A percentile compares a stretch with the other conserved stretches of the same genome.
Evolutionary conservation across 64 coral and sea anemone species (phyloP).

Genomic region (Pachyseris speciosa): DNA sequence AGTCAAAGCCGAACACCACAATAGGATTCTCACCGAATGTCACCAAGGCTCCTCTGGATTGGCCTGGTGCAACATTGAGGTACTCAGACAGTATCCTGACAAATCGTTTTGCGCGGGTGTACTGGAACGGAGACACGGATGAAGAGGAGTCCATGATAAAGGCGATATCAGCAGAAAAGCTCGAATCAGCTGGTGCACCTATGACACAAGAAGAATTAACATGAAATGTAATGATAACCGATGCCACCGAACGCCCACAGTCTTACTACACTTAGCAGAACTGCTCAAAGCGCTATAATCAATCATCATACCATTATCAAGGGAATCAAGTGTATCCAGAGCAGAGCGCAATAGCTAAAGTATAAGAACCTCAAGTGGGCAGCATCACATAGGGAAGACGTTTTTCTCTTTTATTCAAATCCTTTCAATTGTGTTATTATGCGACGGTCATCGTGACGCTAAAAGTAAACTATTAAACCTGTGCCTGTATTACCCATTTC

Average conservation of each 20-base stretch:
- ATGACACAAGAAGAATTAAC: neutral
- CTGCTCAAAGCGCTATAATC: too few relatives aligned
- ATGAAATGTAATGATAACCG: neutral
- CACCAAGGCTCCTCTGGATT: slow-evolving; percentile 65
- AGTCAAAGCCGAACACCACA: slow-evolving; percentile 42
- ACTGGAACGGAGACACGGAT: slow-evolving; percentile 43
- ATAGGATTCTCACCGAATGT: slow-evolving; percentile 60
- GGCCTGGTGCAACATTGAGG: slow-evolving; percentile 38
- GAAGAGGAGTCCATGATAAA: slow-evolving; percentile 79
- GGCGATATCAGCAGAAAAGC: slow-evolving; percentile 60
- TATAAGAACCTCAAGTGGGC: too few relatives aligned
- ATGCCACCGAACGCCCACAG: neutral
- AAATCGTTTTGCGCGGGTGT: slow-evolving; percentile 45
- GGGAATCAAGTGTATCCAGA: too few relatives aligned
- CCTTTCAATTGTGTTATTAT: too few relatives aligned
- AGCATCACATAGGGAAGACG: too few relatives aligned
- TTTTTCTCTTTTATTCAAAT: too few relatives aligned
- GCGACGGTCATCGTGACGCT: too few relatives aligned
- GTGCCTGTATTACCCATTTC: too few relatives aligned
- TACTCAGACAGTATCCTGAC: slow-evolving; percentile 63
- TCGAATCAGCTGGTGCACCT: slow-evolving; percentile 42
- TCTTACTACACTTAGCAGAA: too few relatives aligned
- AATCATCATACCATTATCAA: too few relatives aligned
- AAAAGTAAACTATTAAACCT: too few relatives aligned
- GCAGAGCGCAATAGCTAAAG: too few relatives aligned